Evolutionary conservation across 2,888 invertebrate genomes (phyloP).

Genomic region (Cryptus armator): DNA sequence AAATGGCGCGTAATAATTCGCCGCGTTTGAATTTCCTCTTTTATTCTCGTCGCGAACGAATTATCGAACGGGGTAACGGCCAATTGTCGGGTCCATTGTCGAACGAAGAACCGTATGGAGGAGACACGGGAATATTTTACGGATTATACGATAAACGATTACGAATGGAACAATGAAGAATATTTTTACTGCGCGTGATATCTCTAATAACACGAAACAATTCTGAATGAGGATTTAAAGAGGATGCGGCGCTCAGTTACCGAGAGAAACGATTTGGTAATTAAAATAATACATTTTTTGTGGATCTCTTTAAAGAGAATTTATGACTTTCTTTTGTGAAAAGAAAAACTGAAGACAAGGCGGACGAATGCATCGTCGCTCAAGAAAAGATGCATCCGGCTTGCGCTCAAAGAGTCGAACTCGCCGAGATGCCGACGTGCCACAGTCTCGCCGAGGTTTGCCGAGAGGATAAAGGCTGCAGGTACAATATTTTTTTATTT

Average conservation of each 20-base stretch:
- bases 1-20: slow-evolving; percentile 49
- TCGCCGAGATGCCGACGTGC: slow-evolving; percentile 93
- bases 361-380: slow-evolving; percentile 95
- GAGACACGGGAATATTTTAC: background rate
- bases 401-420: slow-evolving; percentile 93
- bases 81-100: slow-evolving; percentile 3
- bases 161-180: background rate
- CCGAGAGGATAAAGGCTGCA: slow-evolving; percentile 93
- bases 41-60: background rate
- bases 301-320: slow-evolving; percentile 67
- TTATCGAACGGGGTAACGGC: background rate
- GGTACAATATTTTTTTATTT: slow-evolving; percentile 86
- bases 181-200: background rate
- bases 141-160: background rate
- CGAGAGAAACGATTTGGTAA: background rate
- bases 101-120: slow-evolving; percentile 4
- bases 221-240: background rate
- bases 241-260: background rate
- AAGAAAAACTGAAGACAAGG: slow-evolving; percentile 95
- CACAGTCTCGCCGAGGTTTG: slow-evolving; percentile 94
- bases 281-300: background rate
- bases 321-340: too few relatives aligned
- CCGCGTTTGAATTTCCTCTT: background rate
- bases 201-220: background rate
- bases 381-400: slow-evolving; percentile 96